Base-by-base conservation (phyloP, 2,797 vertebrate species). In the Otolemur crassicaudatus region DNA sequence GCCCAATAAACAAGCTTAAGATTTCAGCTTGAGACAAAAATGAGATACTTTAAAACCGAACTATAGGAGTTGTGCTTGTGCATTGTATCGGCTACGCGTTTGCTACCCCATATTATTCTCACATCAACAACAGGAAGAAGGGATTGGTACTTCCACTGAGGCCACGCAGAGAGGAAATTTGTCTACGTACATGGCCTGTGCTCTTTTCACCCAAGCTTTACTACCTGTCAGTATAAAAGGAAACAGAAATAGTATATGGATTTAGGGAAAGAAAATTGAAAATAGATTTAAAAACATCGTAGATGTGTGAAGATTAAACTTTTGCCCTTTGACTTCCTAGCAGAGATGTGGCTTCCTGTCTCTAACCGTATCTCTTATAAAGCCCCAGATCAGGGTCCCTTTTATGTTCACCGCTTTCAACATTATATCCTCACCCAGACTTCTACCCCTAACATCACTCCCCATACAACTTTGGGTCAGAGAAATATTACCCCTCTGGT, bases 321-420 rank as follows among this genome's bases (percentile, higher is more conserved):
- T 84, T 37, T 56, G 34, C 10, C 76, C 53, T 97, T 90, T 90
- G 17, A 60, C 37, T 93, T 75, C 25, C 70, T 86, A 12, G 75
- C 65, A 83, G 91, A 76, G 37, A 53, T 80, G 37, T 37, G 53
- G 14, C 25, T 90, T 87, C 49, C 19, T 17, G 19, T 92, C 5
- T 61, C 49, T 80, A 63, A 83, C 53, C 11, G 63, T 34, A 93
- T 63, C 53, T 90, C 27, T 94, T 40, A n/a, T 17, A 56, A 58
- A 70, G 53, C 53, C 34, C 43, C 34, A 79, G 31, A 12, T 65
- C 75, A 87, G 23, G 53, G 11, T 94, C 14, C 83, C 27, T 80
- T 65, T 72, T 46, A 58, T 72, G 46, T 46, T 49, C 63, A 61
- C 22, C 8, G 77, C 63, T 87, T 83, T 90, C 13, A 65, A 46